Base-by-base conservation (phyloP, 1,140 invertebrate species). In the Acyrthosiphon pisum region DNA sequence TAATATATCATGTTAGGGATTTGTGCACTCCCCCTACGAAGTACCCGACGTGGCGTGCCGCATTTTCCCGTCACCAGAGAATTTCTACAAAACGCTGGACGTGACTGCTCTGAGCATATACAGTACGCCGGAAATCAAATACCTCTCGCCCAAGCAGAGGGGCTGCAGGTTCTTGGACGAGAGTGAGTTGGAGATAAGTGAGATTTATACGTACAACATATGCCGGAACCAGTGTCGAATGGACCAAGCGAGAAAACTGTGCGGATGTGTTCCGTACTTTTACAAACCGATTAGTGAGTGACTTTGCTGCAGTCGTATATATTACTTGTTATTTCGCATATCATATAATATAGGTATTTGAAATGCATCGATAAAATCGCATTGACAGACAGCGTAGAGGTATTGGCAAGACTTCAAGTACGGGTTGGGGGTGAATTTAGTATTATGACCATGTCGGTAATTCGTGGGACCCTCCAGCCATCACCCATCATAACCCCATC, bases 191-290 rank as follows among this genome's bases (percentile, higher is more conserved):
- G 94, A 95, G 87, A 96, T 96, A 86, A 96, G 96, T 93, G 95
- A 96, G 0, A 96, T 96, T 23, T 97, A 97, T 94, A 96, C 96
- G 4, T 97, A 97, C 94, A 96, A 96, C 0, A 94, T 97, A 93
- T 97, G 97, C 94, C 95, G 96, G 7, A 96, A 96, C 94, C 96
- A 97, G 94, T 97, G 97, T 91, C 95, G 97, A 26, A 95, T 96
- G 94, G 95, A 95, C 50, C 95, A 97, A 0, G 95, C 96, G 56
- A 94, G 96, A 20, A 95, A 95, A 93, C 95, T 96, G 44, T 97
- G 97, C 94, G 95, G 95, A 0, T 97, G 97, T 94, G 95, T 97
- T 48, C 97, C 97, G 0, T 96, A 97, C 94, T 97, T 97, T 94
- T 96, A 97, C 93, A 95, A 96, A 94, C 95, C 93, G 76, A 23